Evolutionary conservation across 2,113 vertebrate genomes (phyloP), one percentile per base, ranked within the genome.

Genomic region (Echinops telfairi): DNA sequence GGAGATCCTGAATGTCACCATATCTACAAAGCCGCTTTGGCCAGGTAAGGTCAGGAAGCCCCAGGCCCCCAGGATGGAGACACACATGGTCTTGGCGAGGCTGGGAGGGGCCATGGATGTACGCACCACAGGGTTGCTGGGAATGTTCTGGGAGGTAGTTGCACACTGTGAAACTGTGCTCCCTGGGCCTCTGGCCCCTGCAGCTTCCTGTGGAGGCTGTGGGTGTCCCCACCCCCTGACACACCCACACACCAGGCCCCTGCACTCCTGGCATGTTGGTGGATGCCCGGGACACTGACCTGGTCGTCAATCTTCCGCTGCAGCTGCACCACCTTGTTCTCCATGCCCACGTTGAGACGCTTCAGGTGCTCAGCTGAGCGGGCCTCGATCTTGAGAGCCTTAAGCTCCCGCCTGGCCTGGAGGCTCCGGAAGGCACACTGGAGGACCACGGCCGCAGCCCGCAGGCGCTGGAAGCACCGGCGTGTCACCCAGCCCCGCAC

Each of bases 241-340:
- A 0, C 11, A 4, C 19, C n/a, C 64, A 10, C 10, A 3, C 31
- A 71, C 12, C 53, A 0, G 2, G 2, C 47, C 47, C 10, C 47
- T 53, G 47, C 47, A 53, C 47, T 53, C 47, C 47, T 9, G 9
- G 47, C 47, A 10, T 9, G 12, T 53, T 14, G 47, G 16, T 0
- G 53, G 23, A n/a, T 22, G 31, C 16, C 16, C 6, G 2, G 0
- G 3, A 29, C 4, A 43, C 90, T 0, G 91, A 99, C 99, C 99
- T 99, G 99, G 68, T 99, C 99, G 0, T 99, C 99, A 7, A 99
- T 98, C 98, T 99, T 99, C 96, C 99, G 98, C 96, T 99, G 99
- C 29, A 99, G 98, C 97, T 99, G 99, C 0, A 99, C 98, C 31
- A 99, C 99, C 96, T 99, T 99, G 97, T 99, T 99, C 98, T 99